Conservation (phyloP, 2,888 invertebrate genomes). For the Bellardia bayeri region DNA sequence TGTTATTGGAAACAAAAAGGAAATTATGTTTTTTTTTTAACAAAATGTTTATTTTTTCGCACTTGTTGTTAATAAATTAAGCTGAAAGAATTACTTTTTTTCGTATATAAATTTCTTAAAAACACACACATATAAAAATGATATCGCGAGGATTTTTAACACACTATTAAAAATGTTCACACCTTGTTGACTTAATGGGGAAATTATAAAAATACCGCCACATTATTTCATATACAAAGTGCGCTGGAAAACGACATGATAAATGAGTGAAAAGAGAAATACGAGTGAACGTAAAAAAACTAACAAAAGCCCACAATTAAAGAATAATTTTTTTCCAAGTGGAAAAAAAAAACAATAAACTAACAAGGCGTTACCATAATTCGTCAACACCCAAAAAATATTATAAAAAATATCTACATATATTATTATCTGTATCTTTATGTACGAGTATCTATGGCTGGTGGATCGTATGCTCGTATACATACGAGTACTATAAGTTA, state of each 20-base stretch:
- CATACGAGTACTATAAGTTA: background rate
- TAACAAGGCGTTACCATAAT: slow-evolving; percentile 81
- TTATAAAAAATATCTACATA: slow-evolving; percentile 9
- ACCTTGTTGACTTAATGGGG: slow-evolving; percentile 65
- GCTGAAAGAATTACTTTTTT: background rate
- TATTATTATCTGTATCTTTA: slow-evolving; percentile 20
- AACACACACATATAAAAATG: background rate
- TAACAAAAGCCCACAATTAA: slow-evolving; percentile 17
- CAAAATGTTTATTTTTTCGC: no score
- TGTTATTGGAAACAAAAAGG: no score
- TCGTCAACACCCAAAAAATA: slow-evolving; percentile 80
- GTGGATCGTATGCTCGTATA: background rate
- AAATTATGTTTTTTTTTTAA: no score
- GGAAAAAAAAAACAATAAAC: slow-evolving; percentile 23
- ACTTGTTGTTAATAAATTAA: no score
- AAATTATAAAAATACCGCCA: slow-evolving; percentile 19
- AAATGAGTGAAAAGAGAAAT: background rate
- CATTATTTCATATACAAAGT: slow-evolving; percentile 59
- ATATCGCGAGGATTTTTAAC: background rate
- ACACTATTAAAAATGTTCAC: slow-evolving; percentile 60
- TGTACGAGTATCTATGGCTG: background rate
- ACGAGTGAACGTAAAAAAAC: background rate
- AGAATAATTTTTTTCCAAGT: background rate
- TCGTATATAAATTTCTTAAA: background rate
- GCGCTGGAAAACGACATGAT: slow-evolving; percentile 18